Evolutionary conservation across 2,888 invertebrate species (phyloP).

Genomic region (Drosophila tanythrix): DNA sequence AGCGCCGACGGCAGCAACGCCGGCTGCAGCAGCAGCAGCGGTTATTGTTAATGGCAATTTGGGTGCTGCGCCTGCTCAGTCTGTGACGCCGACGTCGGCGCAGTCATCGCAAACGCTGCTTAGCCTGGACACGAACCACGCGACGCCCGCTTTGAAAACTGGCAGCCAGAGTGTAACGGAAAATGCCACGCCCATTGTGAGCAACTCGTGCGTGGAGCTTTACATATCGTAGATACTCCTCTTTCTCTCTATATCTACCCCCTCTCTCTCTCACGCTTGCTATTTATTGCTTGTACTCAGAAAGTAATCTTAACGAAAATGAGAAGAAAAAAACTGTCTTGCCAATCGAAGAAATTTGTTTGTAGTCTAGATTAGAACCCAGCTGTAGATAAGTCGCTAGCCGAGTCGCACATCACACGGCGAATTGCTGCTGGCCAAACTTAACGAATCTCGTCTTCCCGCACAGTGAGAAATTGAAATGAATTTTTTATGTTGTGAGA

Average conservation of each 20-base stretch:
- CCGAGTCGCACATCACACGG: conserved; percentile 55
- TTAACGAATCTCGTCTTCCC: conserved; percentile 61
- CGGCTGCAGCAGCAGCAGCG: background rate
- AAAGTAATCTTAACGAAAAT: conserved; percentile 29
- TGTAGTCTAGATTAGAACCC: conserved; percentile 69
- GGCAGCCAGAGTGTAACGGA: conserved; percentile 39
- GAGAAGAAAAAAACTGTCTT: conserved; percentile 44
- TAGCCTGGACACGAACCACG: conserved; percentile 66
- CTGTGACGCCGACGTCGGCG: conserved; percentile 28
- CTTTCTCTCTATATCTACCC: background rate
- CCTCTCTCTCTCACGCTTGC: conserved; percentile 15
- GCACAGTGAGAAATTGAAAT: conserved; percentile 32
- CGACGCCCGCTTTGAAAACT: conserved; percentile 58
- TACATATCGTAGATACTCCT: conserved; percentile 68
- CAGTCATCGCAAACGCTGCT: conserved; percentile 46
- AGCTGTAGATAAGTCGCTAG: conserved; percentile 50
- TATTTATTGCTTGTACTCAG: conserved; percentile 16
- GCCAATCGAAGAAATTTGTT: conserved; percentile 76
- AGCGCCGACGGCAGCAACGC: conserved; percentile 10
- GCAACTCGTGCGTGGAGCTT: conserved; percentile 81
- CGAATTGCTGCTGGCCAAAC: conserved; percentile 38
- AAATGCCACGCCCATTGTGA: conserved; percentile 63
- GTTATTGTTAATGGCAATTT: conserved; percentile 21
- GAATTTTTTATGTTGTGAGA: conserved; percentile 47
- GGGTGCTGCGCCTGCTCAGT: conserved; percentile 38